Percentiles rank a stretch among this genome's conserved stretches.
phyloP scores from a whole-genome alignment of 2,888 invertebrate genomes.

The Acleris cristana region DNA sequence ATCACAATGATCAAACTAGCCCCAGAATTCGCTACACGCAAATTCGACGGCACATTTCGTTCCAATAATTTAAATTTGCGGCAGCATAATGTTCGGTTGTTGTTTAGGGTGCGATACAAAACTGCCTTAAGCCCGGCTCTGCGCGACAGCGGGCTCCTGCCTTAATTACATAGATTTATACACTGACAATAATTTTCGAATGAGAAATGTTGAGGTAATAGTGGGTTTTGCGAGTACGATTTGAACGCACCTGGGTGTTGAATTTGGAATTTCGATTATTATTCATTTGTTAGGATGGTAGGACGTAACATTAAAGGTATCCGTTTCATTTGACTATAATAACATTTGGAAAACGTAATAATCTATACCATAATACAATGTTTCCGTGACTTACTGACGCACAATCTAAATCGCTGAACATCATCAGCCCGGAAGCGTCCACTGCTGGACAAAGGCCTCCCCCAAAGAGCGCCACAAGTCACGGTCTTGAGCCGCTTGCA shows the following conservation, averaged over 20 bases:
- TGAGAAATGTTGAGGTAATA: conserved; percentile 8
- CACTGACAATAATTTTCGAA: conserved; percentile 20
- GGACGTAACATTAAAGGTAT: no score
- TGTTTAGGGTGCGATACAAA: conserved; percentile 17
- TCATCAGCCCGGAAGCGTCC: no score
- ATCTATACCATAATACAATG: no score
- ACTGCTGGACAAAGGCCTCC: no score
- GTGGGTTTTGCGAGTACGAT: conserved; percentile 4
- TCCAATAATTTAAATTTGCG: conserved; percentile 25
- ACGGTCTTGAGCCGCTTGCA: no score
- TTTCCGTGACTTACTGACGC: no score
- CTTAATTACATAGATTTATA: conserved; percentile 23
- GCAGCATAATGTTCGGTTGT: conserved; percentile 11
- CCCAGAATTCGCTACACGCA: background rate
- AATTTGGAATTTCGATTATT: background rate
- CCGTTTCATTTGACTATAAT: no score
- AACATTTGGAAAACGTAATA: no score
- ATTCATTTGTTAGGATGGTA: no score
- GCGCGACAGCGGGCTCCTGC: conserved; percentile 13
- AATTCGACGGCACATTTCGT: conserved; percentile 10
- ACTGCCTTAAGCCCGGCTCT: conserved; percentile 17
- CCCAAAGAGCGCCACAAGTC: no score
- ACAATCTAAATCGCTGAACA: no score
- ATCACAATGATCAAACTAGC: background rate
- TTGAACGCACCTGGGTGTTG: background rate